Percentiles rank a stretch among this genome's conserved stretches.
Conservation (phyloP, 2,888 invertebrate genomes). For the Eueremaeus valkanovi region DNA sequence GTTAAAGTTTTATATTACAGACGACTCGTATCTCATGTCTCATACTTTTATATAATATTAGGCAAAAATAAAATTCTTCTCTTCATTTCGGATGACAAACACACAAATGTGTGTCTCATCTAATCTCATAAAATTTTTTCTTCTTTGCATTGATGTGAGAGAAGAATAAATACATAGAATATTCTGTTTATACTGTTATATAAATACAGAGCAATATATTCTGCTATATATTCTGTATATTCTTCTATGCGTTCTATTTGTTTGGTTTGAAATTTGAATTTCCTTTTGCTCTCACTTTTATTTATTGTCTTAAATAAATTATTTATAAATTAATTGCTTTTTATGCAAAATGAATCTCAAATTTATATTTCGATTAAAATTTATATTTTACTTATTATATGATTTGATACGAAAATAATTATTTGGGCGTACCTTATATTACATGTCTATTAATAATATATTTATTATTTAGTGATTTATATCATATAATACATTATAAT, state of each 20-base stretch:
- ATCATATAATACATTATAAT: not conserved
- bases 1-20: slow-evolving; percentile 8
- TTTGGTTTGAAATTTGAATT: not conserved
- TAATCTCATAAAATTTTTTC: not conserved
- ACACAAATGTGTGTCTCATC: not conserved
- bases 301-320: not conserved
- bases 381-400: not conserved
- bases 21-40: not conserved
- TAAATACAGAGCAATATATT: too few relatives aligned
- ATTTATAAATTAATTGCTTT: not conserved
- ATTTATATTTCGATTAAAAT: not conserved
- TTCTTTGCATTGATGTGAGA: not conserved
- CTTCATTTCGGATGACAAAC: not conserved
- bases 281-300: not conserved
- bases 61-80: not conserved
- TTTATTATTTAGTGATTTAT: not conserved
- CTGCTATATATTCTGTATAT: too few relatives aligned
- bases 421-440: not conserved
- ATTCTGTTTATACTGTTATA: not conserved
- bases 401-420: not conserved
- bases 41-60: not conserved
- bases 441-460: not conserved
- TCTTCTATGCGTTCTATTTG: not conserved
- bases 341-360: not conserved
- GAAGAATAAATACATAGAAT: not conserved